Conservation (phyloP, 2,113 vertebrate species). For the Anolis sagrei region DNA sequence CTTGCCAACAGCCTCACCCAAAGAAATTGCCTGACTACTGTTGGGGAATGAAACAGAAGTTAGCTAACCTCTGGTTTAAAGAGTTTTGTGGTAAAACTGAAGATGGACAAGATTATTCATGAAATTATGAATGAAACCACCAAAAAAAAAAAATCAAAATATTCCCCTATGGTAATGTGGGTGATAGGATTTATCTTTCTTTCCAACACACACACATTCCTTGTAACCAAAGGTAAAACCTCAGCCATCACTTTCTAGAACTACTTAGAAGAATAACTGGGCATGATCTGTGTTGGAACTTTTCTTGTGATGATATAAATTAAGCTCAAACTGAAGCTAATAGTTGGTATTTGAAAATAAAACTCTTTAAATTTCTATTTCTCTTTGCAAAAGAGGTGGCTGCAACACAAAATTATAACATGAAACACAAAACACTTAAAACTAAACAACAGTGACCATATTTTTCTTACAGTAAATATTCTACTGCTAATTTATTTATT, state of each 20-base stretch:
- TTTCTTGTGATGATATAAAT: not conserved
- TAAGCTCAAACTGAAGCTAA: not conserved
- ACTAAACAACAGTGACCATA: not conserved
- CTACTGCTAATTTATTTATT: no score
- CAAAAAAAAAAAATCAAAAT: no score
- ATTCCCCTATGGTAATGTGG: not conserved
- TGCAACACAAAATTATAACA: no score
- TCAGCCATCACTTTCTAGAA: not conserved
- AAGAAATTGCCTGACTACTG: no score
- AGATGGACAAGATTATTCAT: no score
- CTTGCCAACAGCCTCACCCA: not conserved
- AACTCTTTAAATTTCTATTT: not conserved
- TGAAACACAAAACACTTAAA: not conserved
- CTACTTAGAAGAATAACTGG: not conserved
- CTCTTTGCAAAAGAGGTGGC: not conserved
- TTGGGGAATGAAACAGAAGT: no score
- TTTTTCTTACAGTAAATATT: not conserved
- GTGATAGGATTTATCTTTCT: not conserved
- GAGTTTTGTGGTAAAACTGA: no score
- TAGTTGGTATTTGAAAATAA: not conserved
- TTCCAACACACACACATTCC: not conserved
- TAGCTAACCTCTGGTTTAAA: no score
- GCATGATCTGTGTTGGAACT: not conserved
- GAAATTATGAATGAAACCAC: not conserved
- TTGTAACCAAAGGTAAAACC: not conserved